Evolutionary conservation across 2,797 vertebrate species (phyloP), one percentile per base, ranked within the genome.

Genomic region (Pantherophis vulpinus): DNA sequence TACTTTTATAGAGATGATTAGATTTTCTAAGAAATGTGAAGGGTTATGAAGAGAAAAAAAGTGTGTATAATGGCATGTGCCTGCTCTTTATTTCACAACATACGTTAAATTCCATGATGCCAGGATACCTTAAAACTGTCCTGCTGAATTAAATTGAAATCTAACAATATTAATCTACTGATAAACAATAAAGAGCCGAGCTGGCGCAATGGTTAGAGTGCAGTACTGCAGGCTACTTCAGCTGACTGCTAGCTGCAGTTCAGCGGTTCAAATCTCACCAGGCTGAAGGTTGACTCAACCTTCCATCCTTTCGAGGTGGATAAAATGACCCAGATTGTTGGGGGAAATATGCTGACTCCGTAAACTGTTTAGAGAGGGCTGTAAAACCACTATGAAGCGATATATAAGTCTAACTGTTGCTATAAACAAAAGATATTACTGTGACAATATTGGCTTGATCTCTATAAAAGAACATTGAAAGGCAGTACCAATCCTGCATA

Each of bases 371-470:
- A 54, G 51, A 54, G 51, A 54, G 51, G 9, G 51, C 9, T 54
- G 9, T 54, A 54, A 51, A 54, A 54, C 9, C 51, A 10, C 51
- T 54, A 9, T 54, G 9, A 54, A 54, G 51, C 51, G 0, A 10
- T 54, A 54, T 54, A 54, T 54, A 10, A 54, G 1, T 54, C 51
- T 54, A 54, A 9, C 9, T 54, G 51, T 10, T 54, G 1, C 9
- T 54, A 54, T 54, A 54, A 54, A 54, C 51, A 54, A 89, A 18
- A 55, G 2, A 5, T 66, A 42, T 16, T 1, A 12, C 94, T 86
- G 93, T 95, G 91, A 27, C 89, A 20, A 42, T 47, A n/a, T 90
- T 29, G 92, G 66, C 70, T n/a, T 25, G 88, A n/a, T 42, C 90
- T 89, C 90, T 93, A 60, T 60, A 47, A 92, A 92, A 4, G 10